Base-by-base conservation (phyloP, 2,797 vertebrate species). In the Nannoperca australis region DNA sequence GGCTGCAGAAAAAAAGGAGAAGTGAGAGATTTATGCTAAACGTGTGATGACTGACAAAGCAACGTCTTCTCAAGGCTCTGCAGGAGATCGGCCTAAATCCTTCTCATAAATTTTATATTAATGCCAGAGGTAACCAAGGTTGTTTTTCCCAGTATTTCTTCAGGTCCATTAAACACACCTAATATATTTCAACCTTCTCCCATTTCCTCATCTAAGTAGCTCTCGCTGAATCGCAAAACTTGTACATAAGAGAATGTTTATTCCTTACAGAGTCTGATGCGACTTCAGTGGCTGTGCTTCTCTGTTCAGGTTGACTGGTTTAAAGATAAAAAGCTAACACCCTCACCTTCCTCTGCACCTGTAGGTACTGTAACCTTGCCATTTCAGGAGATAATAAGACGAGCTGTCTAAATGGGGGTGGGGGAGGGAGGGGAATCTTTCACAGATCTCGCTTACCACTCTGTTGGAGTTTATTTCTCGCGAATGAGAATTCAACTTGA, bases 101-200 rank as follows among this genome's bases (percentile, higher is more conserved):
- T 78, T 76, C 91, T 95, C 90, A 95, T 94, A 93, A 89, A 94
- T 94, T 93, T 93, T 92, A 90, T 89, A 95, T 95, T 93, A 94
- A 94, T 91, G 89, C 92, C 89, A 93, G 89, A 88, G 89, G 92
- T 92, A 92, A 92, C 89, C 91, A 91, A 91, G 90, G 91, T 92
- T 94, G 90, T 94, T 93, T 93, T 92, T 79, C 74, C 76, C 66
- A 74, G 86, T 84, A 83, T 90, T 93, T 92, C 87, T 87, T 64
- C 75, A 75, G 87, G 87, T 89, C 88, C 89, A 93, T 94, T 94
- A 92, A 94, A 93, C 88, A 84, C 78, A 81, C 82, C 86, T 92
- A 90, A 93, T 90, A 89, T 86, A 88, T 80, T 88, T 86, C 83
- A 83, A 85, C 79, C 73, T 79, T 82, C 83, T 88, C 84, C 42